phyloP scores from a whole-genome alignment of 2,888 invertebrate genomes.

The Rhyacophila evoluta region DNA sequence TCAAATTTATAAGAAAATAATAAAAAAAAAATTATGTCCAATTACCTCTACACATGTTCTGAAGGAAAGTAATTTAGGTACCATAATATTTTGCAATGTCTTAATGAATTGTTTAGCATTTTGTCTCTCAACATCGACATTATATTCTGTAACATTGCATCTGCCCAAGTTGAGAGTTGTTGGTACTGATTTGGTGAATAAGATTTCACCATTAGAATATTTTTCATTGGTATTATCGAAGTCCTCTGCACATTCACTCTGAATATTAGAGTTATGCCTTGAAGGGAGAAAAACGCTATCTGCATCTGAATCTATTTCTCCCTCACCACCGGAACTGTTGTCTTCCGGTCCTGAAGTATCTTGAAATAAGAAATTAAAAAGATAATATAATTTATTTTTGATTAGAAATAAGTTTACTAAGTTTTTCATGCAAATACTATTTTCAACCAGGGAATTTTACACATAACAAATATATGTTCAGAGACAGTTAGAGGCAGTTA shows the following conservation, averaged over 20 bases:
- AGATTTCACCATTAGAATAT: conserved; percentile 52
- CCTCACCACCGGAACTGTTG: conserved; percentile 66
- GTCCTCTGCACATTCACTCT: conserved; percentile 57
- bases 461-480: too few relatives aligned
- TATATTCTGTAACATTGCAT: conserved; percentile 72
- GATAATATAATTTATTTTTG: too few relatives aligned
- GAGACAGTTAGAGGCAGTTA: too few relatives aligned
- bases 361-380: too few relatives aligned
- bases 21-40: too few relatives aligned
- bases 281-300: conserved; percentile 68
- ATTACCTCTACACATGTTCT: conserved; percentile 83
- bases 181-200: conserved; percentile 63
- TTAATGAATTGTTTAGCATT: conserved; percentile 88
- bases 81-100: conserved; percentile 77
- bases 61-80: conserved; percentile 81
- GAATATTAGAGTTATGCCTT: conserved; percentile 61
- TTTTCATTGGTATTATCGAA: conserved; percentile 26
- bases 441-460: too few relatives aligned
- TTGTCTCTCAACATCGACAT: conserved; percentile 87
- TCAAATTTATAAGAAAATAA: neutral
- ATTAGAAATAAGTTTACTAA: too few relatives aligned
- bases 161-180: conserved; percentile 68
- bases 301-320: conserved; percentile 67
- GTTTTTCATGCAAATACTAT: too few relatives aligned
- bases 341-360: conserved; percentile 78